These are phyloP conservation scores for Octonoba sinensis DNA, from an alignment of 2,888 invertebrate genomes.

Conservation along the genomic window DNA sequence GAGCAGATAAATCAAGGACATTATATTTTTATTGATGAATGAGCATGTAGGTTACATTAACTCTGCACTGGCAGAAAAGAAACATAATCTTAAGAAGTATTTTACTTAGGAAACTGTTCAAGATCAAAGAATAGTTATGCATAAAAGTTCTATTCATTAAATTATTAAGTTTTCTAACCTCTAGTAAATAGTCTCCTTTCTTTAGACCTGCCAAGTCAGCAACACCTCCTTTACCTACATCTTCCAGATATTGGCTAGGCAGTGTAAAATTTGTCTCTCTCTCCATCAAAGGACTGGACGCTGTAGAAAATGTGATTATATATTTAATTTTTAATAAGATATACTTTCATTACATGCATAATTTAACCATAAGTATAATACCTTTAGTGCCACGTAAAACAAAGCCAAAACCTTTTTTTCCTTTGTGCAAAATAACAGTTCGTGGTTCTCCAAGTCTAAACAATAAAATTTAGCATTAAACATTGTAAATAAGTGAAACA, in stretches of 20 bases:
- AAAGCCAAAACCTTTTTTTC: slow-evolving; percentile 97
- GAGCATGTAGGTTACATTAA: too few relatives aligned
- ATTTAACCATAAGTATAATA: slow-evolving; percentile 63
- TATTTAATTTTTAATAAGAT: neutral
- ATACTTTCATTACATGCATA: neutral
- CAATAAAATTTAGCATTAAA: neutral
- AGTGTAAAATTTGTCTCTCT: slow-evolving; percentile 91
- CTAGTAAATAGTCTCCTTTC: slow-evolving; percentile 93
- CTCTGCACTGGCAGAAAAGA: too few relatives aligned
- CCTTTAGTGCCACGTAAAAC: slow-evolving; percentile 95
- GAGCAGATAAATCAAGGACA: too few relatives aligned
- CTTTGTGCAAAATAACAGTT: slow-evolving; percentile 91
- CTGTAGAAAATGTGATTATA: slow-evolving; percentile 70
- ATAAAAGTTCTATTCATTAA: too few relatives aligned
- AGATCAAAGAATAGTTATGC: too few relatives aligned
- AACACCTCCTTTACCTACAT: slow-evolving; percentile 95
- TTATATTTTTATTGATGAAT: too few relatives aligned
- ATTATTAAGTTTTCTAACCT: slow-evolving; percentile 74
- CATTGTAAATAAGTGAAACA: too few relatives aligned
- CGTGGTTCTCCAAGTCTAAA: slow-evolving; percentile 62
- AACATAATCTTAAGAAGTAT: too few relatives aligned
- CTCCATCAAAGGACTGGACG: slow-evolving; percentile 88
- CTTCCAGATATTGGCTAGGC: slow-evolving; percentile 97
- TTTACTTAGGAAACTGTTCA: too few relatives aligned
- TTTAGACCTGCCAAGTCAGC: slow-evolving; percentile 94